Percentiles rank a stretch among this genome's conserved stretches.
phyloP scores from a whole-genome alignment of 30 jellyfish, hydroid and myxozoan species.

The Phacellophora camtschatica region DNA sequence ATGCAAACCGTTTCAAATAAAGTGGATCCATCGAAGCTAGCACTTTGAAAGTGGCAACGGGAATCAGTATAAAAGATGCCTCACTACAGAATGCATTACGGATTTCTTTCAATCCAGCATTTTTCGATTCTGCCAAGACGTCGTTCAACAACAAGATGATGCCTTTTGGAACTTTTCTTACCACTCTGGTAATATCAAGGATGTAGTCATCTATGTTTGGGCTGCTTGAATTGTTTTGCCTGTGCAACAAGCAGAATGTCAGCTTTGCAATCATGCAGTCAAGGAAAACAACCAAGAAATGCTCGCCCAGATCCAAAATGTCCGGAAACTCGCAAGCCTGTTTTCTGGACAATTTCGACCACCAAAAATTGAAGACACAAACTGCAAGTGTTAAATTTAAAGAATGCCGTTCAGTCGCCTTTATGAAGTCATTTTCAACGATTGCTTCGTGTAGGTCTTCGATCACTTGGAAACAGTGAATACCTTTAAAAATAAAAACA shows the following conservation, averaged over 20 bases:
- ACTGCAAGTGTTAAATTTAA: background rate
- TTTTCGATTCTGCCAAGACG: background rate
- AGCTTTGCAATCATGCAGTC: background rate
- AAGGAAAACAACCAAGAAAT: background rate
- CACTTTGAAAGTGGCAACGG: constrained; percentile 16
- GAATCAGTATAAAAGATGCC: background rate
- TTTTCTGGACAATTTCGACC: background rate
- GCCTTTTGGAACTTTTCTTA: background rate
- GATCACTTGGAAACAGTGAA: background rate
- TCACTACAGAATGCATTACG: background rate
- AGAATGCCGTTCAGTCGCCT: background rate
- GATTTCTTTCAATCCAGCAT: background rate
- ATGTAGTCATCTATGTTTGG: background rate
- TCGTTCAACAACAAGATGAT: background rate
- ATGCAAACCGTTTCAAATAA: background rate
- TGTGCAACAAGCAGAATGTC: background rate
- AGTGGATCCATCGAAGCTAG: constrained; percentile 41
- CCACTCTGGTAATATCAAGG: background rate
- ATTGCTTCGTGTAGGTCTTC: background rate
- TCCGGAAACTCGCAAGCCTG: background rate
- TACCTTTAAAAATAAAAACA: background rate
- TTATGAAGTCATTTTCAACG: background rate
- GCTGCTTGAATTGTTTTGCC: background rate
- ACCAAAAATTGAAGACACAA: background rate
- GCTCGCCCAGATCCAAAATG: background rate